Evolutionary conservation across 1,140 invertebrate species (phyloP).

Genomic region (Bicyclus anynana): DNA sequence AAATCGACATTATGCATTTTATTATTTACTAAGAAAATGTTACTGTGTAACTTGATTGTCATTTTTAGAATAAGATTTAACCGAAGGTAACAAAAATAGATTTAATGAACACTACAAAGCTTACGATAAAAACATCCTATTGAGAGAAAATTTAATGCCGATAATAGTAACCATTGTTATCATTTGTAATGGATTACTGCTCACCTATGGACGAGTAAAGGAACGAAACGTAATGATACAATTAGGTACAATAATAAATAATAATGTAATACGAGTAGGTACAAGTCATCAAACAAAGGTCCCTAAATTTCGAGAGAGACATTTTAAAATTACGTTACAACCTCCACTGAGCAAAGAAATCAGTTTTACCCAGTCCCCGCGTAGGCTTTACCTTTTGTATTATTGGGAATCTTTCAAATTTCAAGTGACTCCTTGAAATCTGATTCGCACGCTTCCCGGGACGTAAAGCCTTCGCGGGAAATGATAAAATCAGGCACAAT

Average conservation of each 20-base stretch:
- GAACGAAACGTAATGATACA: slow-evolving; percentile 15
- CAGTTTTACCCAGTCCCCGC: slow-evolving; percentile 36
- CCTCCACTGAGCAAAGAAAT: slow-evolving; percentile 62
- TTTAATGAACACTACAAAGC: too few species aligned
- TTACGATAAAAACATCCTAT: too few species aligned
- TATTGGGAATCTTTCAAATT: slow-evolving; percentile 22
- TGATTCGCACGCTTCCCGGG: slow-evolving; percentile 11
- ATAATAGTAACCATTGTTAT: background rate
- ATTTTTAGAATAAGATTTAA: too few species aligned
- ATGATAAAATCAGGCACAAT: slow-evolving; percentile 52
- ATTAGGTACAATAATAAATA: slow-evolving; percentile 19
- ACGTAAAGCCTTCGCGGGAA: slow-evolving; percentile 26
- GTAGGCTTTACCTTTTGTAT: slow-evolving; percentile 26
- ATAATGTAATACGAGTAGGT: too few species aligned
- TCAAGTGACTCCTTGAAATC: slow-evolving; percentile 14
- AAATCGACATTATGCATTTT: too few species aligned
- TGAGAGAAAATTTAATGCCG: too few species aligned
- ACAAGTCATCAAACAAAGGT: slow-evolving; percentile 17
- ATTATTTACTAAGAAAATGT: too few species aligned
- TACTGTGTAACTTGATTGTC: too few species aligned
- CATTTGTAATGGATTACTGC: slow-evolving; percentile 16
- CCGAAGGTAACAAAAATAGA: too few species aligned
- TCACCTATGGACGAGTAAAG: slow-evolving; percentile 20
- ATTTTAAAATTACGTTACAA: slow-evolving; percentile 46
- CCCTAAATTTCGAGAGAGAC: slow-evolving; percentile 15